Evolutionary conservation across 2,888 invertebrate genomes (phyloP), one percentile per base, ranked within the genome.

Genomic region (Alitta virens): DNA sequence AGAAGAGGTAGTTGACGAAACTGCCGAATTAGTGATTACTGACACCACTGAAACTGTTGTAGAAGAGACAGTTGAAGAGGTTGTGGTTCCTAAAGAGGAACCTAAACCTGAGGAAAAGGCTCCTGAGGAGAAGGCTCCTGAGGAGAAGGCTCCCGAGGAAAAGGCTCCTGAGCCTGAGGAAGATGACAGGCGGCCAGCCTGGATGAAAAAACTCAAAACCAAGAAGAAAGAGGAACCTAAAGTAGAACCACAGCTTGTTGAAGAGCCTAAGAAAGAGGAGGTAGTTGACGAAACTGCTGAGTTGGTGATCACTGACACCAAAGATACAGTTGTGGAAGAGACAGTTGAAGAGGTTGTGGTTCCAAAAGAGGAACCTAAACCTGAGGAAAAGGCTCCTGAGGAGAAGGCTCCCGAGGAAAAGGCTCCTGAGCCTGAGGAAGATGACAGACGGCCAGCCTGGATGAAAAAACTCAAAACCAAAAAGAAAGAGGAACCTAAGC

Each of bases 131-230:
- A 40, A n/a, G n/a, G n/a, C n/a, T n/a, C 33, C 46, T n/a, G n/a
- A 46, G 46, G 46, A 21, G 46, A n/a, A 55, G 24, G 33, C 55
- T 46, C 46, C n/a, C 5, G 46, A 49, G 16, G 18, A 12, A n/a
- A n/a, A n/a, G n/a, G n/a, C n/a, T n/a, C n/a, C n/a, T n/a, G n/a
- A 56, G 23, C 54, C 54, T 12, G 26, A 56, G 43, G 56, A 56
- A 42, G 40, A 56, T 12, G 40, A 33, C 33, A 33, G 33, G 33
- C 33, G 33, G 12, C 14, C 7, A 26, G 12, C 57, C 49, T 38
- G 38, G 18, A 2, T 43, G 42, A 40, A 43, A 56, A 43, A 25
- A 5, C 9, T 25, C 12, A 23, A 52, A 23, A 24, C 7, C 23
- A 23, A 49, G 33, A 57, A 57, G 33, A 46, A 46, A 5, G 57